These are phyloP conservation scores for Hirundo rustica DNA, from an alignment of 2,797 vertebrate genomes.

Conservation along the genomic window DNA sequence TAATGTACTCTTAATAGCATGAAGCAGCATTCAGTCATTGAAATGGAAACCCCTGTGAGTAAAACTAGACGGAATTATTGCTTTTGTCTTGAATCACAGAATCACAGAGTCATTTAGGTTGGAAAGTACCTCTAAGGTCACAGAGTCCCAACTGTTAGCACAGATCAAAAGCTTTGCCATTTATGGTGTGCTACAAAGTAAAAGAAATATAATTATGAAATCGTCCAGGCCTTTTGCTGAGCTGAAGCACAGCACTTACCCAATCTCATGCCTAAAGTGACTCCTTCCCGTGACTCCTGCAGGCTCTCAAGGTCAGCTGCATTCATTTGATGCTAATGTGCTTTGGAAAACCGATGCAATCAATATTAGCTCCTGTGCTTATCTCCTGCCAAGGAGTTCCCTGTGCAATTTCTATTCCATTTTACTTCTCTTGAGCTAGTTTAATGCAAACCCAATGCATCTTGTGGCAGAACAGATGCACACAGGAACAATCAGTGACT, in stretches of 20 bases:
- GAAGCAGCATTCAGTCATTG: not conserved
- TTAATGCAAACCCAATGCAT: not conserved
- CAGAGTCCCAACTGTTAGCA: not conserved
- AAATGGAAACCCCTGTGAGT: not conserved
- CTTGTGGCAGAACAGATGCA: not conserved
- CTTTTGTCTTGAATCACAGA: not conserved
- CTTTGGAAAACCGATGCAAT: conserved; percentile 20
- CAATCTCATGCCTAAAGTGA: not conserved
- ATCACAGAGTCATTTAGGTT: not conserved
- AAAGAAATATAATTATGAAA: not conserved
- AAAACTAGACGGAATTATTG: not conserved
- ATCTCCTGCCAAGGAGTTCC: conserved; percentile 14
- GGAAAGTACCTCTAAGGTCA: not conserved
- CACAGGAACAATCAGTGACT: not conserved
- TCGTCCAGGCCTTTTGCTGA: not conserved
- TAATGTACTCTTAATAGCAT: not conserved
- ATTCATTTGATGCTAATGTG: conserved; percentile 8
- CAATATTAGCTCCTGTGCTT: not conserved
- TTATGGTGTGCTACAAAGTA: not conserved
- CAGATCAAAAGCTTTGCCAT: not conserved
- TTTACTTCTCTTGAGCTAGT: not conserved
- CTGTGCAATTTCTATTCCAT: not conserved
- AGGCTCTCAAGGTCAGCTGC: conserved; percentile 35
- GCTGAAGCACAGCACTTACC: not conserved
- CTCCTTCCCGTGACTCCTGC: not conserved